Conservation (phyloP, 2,888 invertebrate genomes). For the Mesodorylaimus sp. region DNA sequence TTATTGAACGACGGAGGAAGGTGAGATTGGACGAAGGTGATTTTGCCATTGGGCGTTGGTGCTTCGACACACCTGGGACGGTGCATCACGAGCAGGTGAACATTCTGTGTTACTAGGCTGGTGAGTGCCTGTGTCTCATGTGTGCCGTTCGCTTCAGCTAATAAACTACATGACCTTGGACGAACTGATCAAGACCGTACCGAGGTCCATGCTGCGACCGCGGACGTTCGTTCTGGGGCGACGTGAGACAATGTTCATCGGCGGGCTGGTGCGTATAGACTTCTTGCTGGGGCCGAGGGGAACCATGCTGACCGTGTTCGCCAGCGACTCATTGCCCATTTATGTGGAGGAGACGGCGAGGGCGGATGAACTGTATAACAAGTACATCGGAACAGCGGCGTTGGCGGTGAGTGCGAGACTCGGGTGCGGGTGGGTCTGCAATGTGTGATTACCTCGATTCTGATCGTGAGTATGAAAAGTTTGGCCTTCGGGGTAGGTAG, state of each 20-base stretch:
- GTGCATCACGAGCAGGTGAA: conserved; percentile 60
- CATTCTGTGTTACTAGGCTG: conserved; percentile 4
- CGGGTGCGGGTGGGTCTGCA: not conserved
- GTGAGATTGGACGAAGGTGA: not conserved
- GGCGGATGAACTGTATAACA: conserved; percentile 52
- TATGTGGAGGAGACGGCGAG: conserved; percentile 49
- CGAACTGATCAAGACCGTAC: conserved; percentile 54
- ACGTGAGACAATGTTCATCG: conserved; percentile 56
- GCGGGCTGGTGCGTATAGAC: conserved; percentile 71
- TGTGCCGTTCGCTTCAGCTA: conserved; percentile 36
- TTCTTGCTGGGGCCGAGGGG: conserved; percentile 34
- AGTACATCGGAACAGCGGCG: conserved; percentile 50
- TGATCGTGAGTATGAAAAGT: too few species aligned
- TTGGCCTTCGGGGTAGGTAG: too few species aligned
- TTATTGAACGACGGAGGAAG: too few species aligned
- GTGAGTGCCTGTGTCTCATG: not conserved
- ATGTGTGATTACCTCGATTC: too few species aligned
- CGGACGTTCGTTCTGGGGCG: conserved; percentile 51
- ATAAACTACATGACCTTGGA: conserved; percentile 62
- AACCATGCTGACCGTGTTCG: conserved; percentile 51
- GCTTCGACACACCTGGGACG: conserved; percentile 84
- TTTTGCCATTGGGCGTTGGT: conserved; percentile 48
- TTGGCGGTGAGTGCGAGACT: conserved; percentile 35
- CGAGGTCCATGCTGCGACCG: conserved; percentile 51
- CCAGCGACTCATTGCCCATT: conserved; percentile 53